Evolutionary conservation across 2,888 invertebrate species (phyloP).

Genomic region (Leptinotarsa peninsularis): DNA sequence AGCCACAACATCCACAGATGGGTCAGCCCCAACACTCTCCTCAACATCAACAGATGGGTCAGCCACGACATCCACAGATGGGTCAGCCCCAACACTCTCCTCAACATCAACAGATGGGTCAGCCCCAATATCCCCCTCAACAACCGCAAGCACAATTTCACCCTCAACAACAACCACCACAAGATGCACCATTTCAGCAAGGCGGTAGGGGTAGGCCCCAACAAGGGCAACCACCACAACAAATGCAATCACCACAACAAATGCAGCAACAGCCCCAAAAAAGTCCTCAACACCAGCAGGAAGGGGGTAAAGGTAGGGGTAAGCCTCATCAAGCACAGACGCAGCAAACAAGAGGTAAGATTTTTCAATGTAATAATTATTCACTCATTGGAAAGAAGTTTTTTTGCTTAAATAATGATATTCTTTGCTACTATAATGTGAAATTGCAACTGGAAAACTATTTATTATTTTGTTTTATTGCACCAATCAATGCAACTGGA

Average conservation of each 20-base stretch:
- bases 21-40: not conserved
- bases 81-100: not conserved
- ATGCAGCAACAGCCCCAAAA: slow-evolving; percentile 4
- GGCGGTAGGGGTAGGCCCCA: slow-evolving; percentile 22
- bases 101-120: not conserved
- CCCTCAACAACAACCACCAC: slow-evolving; percentile 34
- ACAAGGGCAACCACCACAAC: not conserved
- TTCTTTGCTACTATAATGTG: too few species aligned
- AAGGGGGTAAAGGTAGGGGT: slow-evolving; percentile 3
- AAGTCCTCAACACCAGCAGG: slow-evolving; percentile 32
- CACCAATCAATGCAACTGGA: too few species aligned
- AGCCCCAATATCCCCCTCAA: slow-evolving; percentile 25
- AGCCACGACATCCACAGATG: not conserved
- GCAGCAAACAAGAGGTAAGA: not conserved
- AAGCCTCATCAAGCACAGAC: not conserved
- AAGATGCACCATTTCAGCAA: slow-evolving; percentile 37
- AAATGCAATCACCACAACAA: slow-evolving; percentile 3
- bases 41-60: slow-evolving; percentile 25
- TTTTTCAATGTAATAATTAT: not conserved
- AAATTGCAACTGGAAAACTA: too few species aligned
- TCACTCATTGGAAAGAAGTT: too few species aligned
- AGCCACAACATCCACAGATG: not conserved
- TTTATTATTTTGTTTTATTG: too few species aligned
- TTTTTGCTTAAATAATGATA: too few species aligned
- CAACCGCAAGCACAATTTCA: slow-evolving; percentile 38